Base-by-base conservation (phyloP, 1,140 invertebrate genomes). In the Plectrocnemia conspersa region DNA sequence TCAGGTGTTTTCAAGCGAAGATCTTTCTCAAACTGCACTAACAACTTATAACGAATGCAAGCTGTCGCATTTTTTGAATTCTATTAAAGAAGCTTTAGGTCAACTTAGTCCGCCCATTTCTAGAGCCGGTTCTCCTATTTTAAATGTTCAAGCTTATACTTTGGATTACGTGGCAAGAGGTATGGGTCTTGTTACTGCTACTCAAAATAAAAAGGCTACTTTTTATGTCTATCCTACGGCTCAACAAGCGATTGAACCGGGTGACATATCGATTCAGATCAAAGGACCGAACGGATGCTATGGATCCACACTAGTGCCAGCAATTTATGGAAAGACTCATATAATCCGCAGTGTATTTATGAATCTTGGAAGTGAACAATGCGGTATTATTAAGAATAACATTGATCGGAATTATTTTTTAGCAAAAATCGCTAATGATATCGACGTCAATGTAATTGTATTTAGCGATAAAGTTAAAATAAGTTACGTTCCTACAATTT, bases 161-260 rank as follows among this genome's bases (percentile, higher is more conserved):
- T 63, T 74, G 5, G 71, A 74, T 56, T 81, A 79, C 55, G 66
- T 79, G 1, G 78, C 76, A 10, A 70, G 73, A 63, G 79, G 79
- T 19, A 79, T 79, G 63, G 79, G 79, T 2, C 66, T 81, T 15
- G 66, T 73, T 27, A 73, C 74, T 24, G 76, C 75, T 15, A 76
- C 77, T 64, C 64, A 74, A 42, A 70, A 76, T 42, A 70, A 71
- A 49, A 75, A 74, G 67, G 63, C 69, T 35, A 65, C 66, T 40
- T 78, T 77, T 59, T 77, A 74, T 63, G 64, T 78, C 46, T 77
- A 76, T 53, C 72, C 74, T 9, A 72, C 73, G 11, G 65, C 69
- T 36, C 73, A 76, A 63, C 74, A 75, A 66, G 66, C 67, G 19
- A 52, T 75, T 16, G 69, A 76, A 40, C 73, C 74, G 35, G 67